Evolutionary conservation across 2,113 vertebrate genomes (phyloP).

Genomic region (Girardinichthys multiradiatus): DNA sequence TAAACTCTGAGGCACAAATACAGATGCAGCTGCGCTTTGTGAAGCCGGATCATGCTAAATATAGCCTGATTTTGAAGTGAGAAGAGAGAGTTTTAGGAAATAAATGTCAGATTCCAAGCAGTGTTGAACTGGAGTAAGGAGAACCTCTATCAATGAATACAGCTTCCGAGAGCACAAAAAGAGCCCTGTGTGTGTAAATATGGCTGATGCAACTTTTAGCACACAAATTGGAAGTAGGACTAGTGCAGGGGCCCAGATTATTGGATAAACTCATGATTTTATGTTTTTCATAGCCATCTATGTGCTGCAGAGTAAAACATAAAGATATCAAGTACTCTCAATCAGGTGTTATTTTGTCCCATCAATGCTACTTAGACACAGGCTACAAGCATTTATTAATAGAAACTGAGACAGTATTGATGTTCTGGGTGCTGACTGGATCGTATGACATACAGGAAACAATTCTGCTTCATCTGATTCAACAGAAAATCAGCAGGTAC

Average conservation of each 20-base stretch:
- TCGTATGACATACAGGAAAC: background rate
- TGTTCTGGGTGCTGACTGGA: background rate
- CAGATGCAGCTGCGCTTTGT: slow-evolving; percentile 27
- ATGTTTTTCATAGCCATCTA: background rate
- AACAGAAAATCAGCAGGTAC: slow-evolving; percentile 1
- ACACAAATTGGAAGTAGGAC: too few species aligned
- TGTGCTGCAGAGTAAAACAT: background rate
- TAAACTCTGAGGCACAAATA: slow-evolving; percentile 33
- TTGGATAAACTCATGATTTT: background rate
- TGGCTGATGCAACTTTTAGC: background rate
- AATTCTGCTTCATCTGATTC: background rate
- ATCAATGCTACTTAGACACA: background rate
- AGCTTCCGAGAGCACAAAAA: too few species aligned
- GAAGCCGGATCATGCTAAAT: slow-evolving; percentile 58
- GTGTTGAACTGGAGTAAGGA: background rate
- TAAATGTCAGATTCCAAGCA: too few species aligned
- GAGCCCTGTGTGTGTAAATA: background rate
- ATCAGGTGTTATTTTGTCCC: background rate
- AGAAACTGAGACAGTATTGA: background rate
- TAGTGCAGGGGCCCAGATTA: background rate
- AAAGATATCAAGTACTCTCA: background rate
- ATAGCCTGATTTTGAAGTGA: slow-evolving; percentile 47
- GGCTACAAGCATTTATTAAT: slow-evolving; percentile 1
- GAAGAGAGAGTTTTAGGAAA: slow-evolving; percentile 19
- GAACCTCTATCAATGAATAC: background rate